phyloP scores from a whole-genome alignment of 2,797 vertebrate genomes.

The Enteromius paludinosus region DNA sequence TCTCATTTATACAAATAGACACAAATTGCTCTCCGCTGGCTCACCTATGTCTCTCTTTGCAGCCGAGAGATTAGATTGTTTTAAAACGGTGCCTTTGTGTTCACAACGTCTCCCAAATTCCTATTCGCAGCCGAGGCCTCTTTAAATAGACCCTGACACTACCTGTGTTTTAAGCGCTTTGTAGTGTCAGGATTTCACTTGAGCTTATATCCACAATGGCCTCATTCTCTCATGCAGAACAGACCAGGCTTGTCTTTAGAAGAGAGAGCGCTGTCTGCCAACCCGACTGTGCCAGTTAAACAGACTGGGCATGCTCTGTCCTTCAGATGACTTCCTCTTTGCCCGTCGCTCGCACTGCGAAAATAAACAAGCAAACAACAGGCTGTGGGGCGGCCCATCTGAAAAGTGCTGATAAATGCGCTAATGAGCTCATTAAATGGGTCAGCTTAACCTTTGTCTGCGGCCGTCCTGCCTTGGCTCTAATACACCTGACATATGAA shows the following conservation, averaged over 20 bases:
- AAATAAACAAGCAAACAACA: constrained; percentile 61
- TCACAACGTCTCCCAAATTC: constrained; percentile 15
- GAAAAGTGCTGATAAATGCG: constrained; percentile 58
- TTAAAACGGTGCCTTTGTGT: constrained; percentile 18
- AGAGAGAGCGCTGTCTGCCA: constrained; percentile 13
- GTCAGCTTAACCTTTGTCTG: constrained; percentile 57
- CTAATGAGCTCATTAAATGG: constrained; percentile 58
- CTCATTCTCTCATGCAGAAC: constrained; percentile 37
- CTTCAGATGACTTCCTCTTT: constrained; percentile 58
- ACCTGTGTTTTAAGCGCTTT: constrained; percentile 46
- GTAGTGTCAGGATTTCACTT: constrained; percentile 45
- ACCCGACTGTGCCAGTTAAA: constrained; percentile 52
- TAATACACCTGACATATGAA: constrained; percentile 45
- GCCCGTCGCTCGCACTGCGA: constrained; percentile 35
- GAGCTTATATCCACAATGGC: constrained; percentile 46
- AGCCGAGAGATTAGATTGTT: not conserved
- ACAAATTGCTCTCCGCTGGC: constrained; percentile 37
- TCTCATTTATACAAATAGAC: constrained; percentile 34
- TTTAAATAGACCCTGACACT: constrained; percentile 40
- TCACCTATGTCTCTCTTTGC: constrained; percentile 37
- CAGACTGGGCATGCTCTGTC: constrained; percentile 50
- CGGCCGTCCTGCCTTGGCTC: constrained; percentile 43
- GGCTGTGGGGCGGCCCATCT: constrained; percentile 41
- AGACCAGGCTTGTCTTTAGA: constrained; percentile 29
- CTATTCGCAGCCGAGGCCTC: not conserved